A percentile compares a stretch with the other conserved stretches of the same genome.
Conservation (phyloP, 2,888 invertebrate genomes). For the Leptura quadrifasciata region DNA sequence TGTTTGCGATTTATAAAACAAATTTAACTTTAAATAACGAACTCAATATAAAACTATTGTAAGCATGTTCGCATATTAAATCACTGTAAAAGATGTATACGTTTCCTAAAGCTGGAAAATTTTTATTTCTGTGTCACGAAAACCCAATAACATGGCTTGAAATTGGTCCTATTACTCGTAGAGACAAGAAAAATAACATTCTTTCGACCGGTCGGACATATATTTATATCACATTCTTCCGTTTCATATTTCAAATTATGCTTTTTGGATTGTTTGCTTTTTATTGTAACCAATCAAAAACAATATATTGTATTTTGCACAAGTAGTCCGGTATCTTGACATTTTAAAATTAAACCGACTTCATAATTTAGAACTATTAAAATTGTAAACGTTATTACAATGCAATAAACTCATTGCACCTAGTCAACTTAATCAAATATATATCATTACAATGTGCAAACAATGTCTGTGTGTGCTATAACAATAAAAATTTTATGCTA, state of each 20-base stretch:
- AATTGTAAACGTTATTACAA: too few relatives aligned
- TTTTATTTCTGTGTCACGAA: conserved; percentile 46
- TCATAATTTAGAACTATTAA: too few relatives aligned
- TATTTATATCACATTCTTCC: conserved; percentile 57
- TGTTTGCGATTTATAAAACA: neutral
- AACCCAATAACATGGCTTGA: conserved; percentile 52
- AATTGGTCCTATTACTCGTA: conserved; percentile 54
- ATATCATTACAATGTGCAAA: too few relatives aligned
- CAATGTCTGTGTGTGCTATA: too few relatives aligned
- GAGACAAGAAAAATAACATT: conserved; percentile 59
- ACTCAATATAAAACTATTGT: neutral
- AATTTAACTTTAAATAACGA: neutral
- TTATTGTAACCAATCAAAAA: neutral
- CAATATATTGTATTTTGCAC: neutral
- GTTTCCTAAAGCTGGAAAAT: conserved; percentile 24
- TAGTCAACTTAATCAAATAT: too few relatives aligned
- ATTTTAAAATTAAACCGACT: too few relatives aligned
- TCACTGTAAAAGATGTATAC: conserved; percentile 29
- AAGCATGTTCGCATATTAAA: conserved; percentile 32
- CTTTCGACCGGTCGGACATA: conserved; percentile 54
- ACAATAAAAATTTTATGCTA: too few relatives aligned
- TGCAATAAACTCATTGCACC: too few relatives aligned
- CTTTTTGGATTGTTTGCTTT: conserved; percentile 37
- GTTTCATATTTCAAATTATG: conserved; percentile 59
- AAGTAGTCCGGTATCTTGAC: neutral